Conservation (phyloP, 2,888 invertebrate species). For the Cephus pygmeus region DNA sequence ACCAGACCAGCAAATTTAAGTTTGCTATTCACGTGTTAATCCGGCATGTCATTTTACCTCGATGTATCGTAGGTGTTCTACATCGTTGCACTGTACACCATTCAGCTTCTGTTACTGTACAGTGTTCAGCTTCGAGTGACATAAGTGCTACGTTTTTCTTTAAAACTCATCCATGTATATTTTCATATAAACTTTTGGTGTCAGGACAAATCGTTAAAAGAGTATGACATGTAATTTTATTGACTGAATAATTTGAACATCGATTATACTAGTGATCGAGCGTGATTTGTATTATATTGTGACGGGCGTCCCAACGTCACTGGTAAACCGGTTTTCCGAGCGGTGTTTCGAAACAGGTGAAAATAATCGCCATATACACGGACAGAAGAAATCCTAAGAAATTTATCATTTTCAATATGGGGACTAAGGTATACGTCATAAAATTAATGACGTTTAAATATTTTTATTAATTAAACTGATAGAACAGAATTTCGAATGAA, state of each 20-base stretch:
- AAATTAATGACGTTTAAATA: background rate
- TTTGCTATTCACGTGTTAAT: no score
- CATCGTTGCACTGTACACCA: no score
- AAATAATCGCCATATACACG: background rate
- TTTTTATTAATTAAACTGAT: background rate
- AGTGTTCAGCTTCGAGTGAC: no score
- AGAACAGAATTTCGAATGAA: background rate
- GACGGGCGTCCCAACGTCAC: background rate
- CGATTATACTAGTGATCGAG: background rate
- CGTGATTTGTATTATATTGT: background rate
- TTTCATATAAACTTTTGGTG: background rate
- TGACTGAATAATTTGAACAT: background rate
- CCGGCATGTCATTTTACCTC: no score
- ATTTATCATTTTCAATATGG: background rate
- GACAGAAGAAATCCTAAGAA: background rate
- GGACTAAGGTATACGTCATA: background rate
- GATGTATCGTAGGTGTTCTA: no score
- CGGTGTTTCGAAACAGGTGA: background rate
- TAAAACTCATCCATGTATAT: background rate
- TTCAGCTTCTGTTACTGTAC: no score
- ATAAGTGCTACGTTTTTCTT: background rate
- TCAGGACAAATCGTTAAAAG: background rate
- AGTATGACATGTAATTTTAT: background rate
- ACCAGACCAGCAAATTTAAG: no score
- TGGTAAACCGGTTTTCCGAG: background rate